These are phyloP conservation scores for Plutella xylostella DNA, from an alignment of 2,888 invertebrate species.

Conservation along the genomic window DNA sequence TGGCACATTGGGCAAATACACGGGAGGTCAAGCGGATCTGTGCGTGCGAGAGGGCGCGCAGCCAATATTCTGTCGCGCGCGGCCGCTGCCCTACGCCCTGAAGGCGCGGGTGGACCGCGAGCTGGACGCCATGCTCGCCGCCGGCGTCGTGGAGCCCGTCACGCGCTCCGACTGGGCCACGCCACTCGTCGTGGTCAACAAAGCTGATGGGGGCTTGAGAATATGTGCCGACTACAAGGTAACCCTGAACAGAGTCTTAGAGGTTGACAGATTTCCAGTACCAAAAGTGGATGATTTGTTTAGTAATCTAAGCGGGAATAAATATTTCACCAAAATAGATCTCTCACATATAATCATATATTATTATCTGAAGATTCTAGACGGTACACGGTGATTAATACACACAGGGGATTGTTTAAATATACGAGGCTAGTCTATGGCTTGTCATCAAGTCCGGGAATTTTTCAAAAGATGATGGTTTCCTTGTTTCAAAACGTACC, in stretches of 20 bases:
- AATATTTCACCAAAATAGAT: conserved; percentile 10
- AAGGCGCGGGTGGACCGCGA: conserved; percentile 16
- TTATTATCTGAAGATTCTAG: conserved; percentile 10
- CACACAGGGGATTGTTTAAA: conserved; percentile 17
- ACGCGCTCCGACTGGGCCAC: conserved; percentile 18
- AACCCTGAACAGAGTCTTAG: conserved; percentile 9
- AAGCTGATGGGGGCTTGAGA: conserved; percentile 8
- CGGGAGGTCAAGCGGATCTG: conserved; percentile 4
- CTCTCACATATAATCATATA: background rate
- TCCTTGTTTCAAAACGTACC: background rate
- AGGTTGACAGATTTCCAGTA: conserved; percentile 11
- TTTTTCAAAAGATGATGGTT: conserved; percentile 11
- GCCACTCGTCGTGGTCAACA: conserved; percentile 16
- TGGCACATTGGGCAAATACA: conserved; percentile 3
- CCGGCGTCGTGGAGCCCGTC: conserved; percentile 13
- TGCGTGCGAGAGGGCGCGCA: conserved; percentile 7
- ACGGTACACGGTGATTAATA: conserved; percentile 17
- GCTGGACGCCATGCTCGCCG: conserved; percentile 13
- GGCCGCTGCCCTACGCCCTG: conserved; percentile 16
- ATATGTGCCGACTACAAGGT: conserved; percentile 12
- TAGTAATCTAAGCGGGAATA: conserved; percentile 1
- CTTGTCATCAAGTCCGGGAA: no score
- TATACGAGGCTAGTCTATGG: conserved; percentile 19
- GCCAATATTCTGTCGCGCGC: conserved; percentile 8
- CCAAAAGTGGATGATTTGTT: conserved; percentile 14